phyloP scores from a whole-genome alignment of 2,888 invertebrate genomes.

The Onchidella celtica region DNA sequence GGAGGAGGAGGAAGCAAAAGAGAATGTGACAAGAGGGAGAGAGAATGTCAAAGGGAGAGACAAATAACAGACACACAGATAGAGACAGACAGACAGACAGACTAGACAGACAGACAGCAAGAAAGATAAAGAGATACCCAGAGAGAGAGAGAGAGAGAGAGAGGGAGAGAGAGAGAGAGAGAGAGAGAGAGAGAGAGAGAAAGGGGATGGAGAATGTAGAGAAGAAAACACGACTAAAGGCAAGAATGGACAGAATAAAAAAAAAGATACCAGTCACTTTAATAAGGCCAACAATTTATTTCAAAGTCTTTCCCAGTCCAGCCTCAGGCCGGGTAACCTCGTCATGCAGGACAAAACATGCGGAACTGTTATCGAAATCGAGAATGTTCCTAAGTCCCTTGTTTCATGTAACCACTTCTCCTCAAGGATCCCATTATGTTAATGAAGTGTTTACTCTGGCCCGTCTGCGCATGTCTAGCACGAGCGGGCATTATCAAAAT shows the following conservation, averaged over 20 bases:
- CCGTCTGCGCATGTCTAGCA: background rate
- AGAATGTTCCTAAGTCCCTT: no score
- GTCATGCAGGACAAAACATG: no score
- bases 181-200: background rate
- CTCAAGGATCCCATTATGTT: background rate
- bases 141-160: slow-evolving; percentile 5
- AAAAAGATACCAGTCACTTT: no score
- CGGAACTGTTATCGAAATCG: no score
- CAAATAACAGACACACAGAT: slow-evolving; percentile 1
- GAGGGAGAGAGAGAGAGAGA: slow-evolving; percentile 21
- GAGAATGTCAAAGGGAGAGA: slow-evolving; percentile 7
- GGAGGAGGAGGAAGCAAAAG: background rate
- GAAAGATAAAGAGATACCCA: background rate
- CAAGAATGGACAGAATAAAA: no score
- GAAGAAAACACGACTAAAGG: no score
- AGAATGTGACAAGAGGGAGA: background rate
- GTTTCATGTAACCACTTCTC: no score
- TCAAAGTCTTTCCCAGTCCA: no score
- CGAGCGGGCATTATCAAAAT: background rate
- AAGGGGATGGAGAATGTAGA: background rate
- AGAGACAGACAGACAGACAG: slow-evolving; percentile 6
- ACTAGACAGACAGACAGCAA: background rate
- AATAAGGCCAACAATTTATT: no score
- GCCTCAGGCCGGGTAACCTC: no score
- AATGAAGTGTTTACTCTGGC: background rate